A percentile compares a stretch with the other conserved stretches of the same genome.
Conservation (phyloP, 2,113 vertebrate species). For the Saimiri boliviensis region DNA sequence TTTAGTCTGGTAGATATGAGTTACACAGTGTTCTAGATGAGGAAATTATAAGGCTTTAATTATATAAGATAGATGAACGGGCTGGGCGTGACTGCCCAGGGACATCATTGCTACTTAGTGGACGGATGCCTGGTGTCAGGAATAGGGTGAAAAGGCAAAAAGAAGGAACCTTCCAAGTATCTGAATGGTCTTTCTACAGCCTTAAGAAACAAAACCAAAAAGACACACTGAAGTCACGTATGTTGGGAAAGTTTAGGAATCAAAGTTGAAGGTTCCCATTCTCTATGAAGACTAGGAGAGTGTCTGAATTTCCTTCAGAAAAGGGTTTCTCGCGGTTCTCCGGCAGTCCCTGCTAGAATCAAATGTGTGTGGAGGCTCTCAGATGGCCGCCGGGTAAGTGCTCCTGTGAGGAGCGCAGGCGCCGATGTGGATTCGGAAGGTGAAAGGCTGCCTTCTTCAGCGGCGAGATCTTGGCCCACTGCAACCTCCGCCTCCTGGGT, state of each 20-base stretch:
- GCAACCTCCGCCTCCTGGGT: no score
- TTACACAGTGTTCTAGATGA: neutral
- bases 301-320: neutral
- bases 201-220: neutral
- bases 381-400: fast-evolving
- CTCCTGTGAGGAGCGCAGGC: fast-evolving
- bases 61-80: neutral
- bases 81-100: neutral
- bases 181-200: neutral
- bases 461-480: no score
- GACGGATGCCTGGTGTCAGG: fast-evolving
- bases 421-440: no score
- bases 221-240: neutral
- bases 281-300: fast-evolving
- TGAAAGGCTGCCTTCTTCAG: no score
- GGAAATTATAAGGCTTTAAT: neutral
- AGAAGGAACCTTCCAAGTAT: no score
- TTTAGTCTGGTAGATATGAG: neutral
- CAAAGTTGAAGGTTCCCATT: neutral
- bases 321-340: neutral
- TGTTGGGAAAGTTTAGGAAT: neutral
- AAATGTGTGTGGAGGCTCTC: neutral
- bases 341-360: fast-evolving
- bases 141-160: neutral
- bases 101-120: fast-evolving